These are phyloP conservation scores for Nasua narica DNA, from an alignment of 2,797 vertebrate species.

Conservation along the genomic window DNA sequence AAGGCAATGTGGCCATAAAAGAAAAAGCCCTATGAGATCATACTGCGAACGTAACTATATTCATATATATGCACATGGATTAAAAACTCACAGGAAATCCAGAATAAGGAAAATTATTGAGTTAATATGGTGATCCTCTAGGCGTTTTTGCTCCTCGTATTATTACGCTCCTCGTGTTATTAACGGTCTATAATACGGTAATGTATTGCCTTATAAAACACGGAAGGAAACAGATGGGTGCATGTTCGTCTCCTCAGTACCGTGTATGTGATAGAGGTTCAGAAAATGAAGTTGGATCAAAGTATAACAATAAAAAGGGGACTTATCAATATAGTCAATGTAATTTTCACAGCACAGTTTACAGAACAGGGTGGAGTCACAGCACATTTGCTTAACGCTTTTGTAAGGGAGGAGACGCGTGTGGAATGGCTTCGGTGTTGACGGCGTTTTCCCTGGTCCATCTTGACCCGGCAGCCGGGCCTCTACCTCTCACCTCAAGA, in stretches of 20 bases:
- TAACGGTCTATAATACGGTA: background rate
- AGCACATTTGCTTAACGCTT: background rate
- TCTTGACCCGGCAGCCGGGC: background rate
- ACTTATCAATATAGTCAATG: background rate
- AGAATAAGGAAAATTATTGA: background rate
- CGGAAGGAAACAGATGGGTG: background rate
- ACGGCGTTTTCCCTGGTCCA: too few species aligned
- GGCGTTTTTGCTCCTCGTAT: background rate
- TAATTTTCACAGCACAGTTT: background rate
- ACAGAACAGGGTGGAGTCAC: background rate
- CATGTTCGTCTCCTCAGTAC: background rate
- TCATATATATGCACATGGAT: background rate
- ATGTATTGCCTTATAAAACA: background rate
- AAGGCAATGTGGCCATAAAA: background rate
- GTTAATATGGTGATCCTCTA: background rate
- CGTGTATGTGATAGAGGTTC: fast-evolving
- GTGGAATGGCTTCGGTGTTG: background rate
- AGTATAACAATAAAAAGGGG: background rate
- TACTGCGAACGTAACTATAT: background rate
- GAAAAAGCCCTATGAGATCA: background rate
- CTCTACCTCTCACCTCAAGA: background rate
- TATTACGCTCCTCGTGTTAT: background rate
- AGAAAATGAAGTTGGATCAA: background rate
- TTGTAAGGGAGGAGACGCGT: background rate
- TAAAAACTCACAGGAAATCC: background rate